A percentile compares a stretch with the other conserved stretches of the same genome.
Evolutionary conservation across 2,888 invertebrate species (phyloP).

Genomic region (Drosophila nr. medialis): DNA sequence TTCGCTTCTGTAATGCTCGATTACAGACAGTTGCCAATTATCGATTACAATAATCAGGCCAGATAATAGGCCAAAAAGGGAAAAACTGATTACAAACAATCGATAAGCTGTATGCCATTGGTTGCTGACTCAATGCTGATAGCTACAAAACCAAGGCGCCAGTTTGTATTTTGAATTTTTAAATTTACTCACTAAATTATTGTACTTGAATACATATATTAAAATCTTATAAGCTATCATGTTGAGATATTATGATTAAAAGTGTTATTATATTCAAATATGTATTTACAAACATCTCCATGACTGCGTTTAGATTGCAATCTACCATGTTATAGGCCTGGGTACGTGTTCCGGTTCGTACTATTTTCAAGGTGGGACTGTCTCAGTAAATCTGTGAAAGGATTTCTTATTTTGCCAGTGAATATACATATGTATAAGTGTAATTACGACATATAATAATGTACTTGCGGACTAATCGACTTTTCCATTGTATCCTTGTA

Average conservation of each 20-base stretch:
- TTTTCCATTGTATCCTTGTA: neutral
- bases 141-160: conserved; percentile 7
- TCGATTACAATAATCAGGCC: neutral
- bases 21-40: neutral
- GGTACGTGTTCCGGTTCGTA: no score
- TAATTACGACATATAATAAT: neutral
- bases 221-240: neutral
- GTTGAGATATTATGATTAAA: neutral
- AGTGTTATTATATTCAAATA: neutral
- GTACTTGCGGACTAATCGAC: neutral
- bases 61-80: neutral
- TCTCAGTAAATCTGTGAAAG: no score
- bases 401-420: no score
- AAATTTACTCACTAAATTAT: neutral
- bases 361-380: no score
- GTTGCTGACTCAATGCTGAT: neutral
- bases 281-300: no score
- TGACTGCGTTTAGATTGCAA: neutral
- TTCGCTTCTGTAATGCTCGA: neutral
- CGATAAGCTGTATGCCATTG: neutral
- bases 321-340: neutral
- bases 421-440: neutral
- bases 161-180: neutral
- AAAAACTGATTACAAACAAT: neutral
- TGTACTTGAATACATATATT: no score